Base-by-base conservation (phyloP, 1,140 invertebrate species). In the Drosophila obscura region DNA sequence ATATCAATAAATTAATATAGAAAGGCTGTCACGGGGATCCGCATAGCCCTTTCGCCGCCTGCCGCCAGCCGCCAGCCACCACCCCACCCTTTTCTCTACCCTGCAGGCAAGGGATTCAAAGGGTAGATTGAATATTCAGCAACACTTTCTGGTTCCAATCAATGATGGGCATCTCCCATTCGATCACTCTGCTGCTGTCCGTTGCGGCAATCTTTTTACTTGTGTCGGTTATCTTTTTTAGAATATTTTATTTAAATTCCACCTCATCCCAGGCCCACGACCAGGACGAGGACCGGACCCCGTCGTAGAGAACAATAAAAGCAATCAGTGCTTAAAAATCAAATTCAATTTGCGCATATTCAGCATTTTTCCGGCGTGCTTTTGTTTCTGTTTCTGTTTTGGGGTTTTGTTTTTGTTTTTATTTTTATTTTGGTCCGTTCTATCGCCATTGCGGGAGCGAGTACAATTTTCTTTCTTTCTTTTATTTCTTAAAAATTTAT, bases 321-420 rank as follows among this genome's bases (percentile, higher is more conserved):
- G 83, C 82, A 85, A 85, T 85, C 82, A 85, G 83, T 82, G 82
- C 82, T 88, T 82, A 88, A 85, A 85, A 85, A 85, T 85, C 82
- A 85, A 88, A 85, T 85, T 85, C 82, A 85, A 85, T 85, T 85
- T 85, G 73, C 82, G 83, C 82, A 87, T 78, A 85, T 88, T 85
- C 82, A 85, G 82, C 82, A 85, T 87, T 78, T 88, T 88, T 65
- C 60, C 61, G 58, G 48, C 73, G 72, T 65, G 61, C 73, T 76
- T 75, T 77, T 75, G 39, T 51, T 75, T 66, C 59, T 50, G 26
- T 65, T 58, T 63, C 48, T 57, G 51, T 62, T 55, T 81, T 50
- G 51, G 35, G 35, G 35, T 39, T 35, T 63, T 60, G 50, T 13
- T 72, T 52, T 46, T 19, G 41, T 49, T 63, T 63, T 80, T 49